Conservation (phyloP, 2,797 vertebrate genomes). For the Kryptopterus vitreolus region DNA sequence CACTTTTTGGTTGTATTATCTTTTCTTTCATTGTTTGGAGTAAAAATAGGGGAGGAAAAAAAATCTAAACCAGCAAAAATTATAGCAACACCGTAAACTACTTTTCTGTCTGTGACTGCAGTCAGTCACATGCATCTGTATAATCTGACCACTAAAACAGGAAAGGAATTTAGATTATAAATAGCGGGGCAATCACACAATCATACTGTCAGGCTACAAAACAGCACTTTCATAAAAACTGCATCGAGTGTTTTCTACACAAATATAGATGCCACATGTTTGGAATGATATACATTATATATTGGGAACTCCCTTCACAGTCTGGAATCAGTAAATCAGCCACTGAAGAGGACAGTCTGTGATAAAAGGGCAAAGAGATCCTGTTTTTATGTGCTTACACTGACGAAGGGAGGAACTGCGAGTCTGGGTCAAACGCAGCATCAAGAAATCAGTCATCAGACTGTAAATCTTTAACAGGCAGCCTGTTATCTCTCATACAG, state of each 20-base stretch:
- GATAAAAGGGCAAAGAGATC: neutral
- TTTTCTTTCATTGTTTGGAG: neutral
- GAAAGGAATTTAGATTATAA: neutral
- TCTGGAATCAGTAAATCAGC: neutral
- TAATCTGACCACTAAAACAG: neutral
- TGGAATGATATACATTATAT: neutral
- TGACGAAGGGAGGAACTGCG: neutral
- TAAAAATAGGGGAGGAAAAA: too few relatives aligned
- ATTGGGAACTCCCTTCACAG: neutral
- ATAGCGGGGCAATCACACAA: neutral
- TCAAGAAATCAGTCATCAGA: neutral
- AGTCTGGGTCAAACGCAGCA: neutral
- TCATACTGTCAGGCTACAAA: neutral
- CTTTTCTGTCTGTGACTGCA: neutral
- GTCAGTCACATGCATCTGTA: neutral
- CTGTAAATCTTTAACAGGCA: neutral
- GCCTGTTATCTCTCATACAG: neutral
- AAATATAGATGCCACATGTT: neutral
- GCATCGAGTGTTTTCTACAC: neutral
- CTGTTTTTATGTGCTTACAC: neutral
- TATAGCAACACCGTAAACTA: neutral
- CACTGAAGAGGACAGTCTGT: neutral
- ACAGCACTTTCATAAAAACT: neutral
- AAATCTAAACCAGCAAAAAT: too few relatives aligned
- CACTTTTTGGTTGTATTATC: neutral